Conservation (phyloP, 2,113 vertebrate species). For the Gasterosteus aculeatus region DNA sequence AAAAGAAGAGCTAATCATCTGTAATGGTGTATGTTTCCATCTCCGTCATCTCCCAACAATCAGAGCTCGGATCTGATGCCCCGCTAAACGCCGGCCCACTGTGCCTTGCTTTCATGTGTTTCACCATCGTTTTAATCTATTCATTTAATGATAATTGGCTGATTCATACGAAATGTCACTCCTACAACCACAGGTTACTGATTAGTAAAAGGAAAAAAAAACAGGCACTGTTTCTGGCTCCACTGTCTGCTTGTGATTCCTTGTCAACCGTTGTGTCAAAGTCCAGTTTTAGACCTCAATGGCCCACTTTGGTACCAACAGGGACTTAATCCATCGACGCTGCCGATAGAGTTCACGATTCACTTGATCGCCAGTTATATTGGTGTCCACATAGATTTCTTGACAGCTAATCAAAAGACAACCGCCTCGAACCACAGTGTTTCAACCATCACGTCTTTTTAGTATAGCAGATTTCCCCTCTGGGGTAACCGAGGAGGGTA, state of each 20-base stretch:
- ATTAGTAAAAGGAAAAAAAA: not conserved
- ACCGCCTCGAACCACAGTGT: constrained; percentile 16
- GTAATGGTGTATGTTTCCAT: constrained; percentile 14
- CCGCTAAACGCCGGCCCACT: constrained; percentile 14
- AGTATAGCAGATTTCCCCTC: constrained; percentile 12
- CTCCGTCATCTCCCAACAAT: constrained; percentile 6
- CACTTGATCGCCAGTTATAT: constrained; percentile 21
- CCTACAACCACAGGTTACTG: not conserved
- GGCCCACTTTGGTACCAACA: constrained; percentile 26
- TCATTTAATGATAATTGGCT: not conserved
- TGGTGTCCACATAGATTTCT: constrained; percentile 28
- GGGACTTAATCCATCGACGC: constrained; percentile 45
- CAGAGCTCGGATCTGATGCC: constrained; percentile 22
- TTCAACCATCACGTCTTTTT: constrained; percentile 21
- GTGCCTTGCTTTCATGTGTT: not conserved
- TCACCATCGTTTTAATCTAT: constrained; percentile 6
- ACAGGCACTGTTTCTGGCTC: not conserved
- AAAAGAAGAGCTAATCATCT: constrained; percentile 45
- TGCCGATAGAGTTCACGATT: constrained; percentile 15
- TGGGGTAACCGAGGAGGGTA: constrained; percentile 1
- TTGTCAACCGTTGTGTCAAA: constrained; percentile 33
- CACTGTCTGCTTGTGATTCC: constrained; percentile 1
- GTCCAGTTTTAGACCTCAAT: constrained; percentile 31
- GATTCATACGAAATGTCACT: not conserved
- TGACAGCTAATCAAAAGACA: constrained; percentile 32